Base-by-base conservation (phyloP, 2,888 invertebrate genomes). In the Temnothorax ravouxi region DNA sequence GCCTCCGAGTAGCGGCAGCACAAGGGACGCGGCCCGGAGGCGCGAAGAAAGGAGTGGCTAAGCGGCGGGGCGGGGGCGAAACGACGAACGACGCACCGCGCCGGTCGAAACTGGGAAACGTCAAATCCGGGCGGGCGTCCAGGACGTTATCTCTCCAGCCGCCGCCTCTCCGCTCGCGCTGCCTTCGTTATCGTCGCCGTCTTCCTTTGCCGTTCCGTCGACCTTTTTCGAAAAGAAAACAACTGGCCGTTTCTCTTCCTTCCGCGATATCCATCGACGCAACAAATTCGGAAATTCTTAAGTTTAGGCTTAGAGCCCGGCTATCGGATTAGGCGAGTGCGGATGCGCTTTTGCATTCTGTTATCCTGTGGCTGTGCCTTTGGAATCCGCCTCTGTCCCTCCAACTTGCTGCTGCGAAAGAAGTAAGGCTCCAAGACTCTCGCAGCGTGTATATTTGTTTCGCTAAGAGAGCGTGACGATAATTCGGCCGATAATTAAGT, bases 1-100 rank as follows among this genome's bases (percentile, higher is more conserved):
- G 89, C 88, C 87, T 83, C 92, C 92, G 86, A 89, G 82, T 79
- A 80, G 89, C 74, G 92, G 93, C 92, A 92, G 91, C 92, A 92
- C 90, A 13, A 34, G 54, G 18, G 25, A 64, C 9, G 38, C 11
- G 34, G 25, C 21, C 21, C 9, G 47, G 47, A 29, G 41, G 25
- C 25, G 25, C 6, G 25, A 21, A 15, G 47, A 64, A 34, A 52
- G 50, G 29, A 25, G 6, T 5, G 52, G 38, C 4, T 15, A 1
- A 15, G 29, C 15, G 44, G 52, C 29, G 29, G 41, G 41, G 8
- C 4, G 54, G 38, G 11, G 64, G 38, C 66, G 52, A 41, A 13
- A 25, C 34, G 67, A 54, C 34, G 34, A 4, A 34, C 34, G 29
- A 29, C 79, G 83, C 72, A 82, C 79, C 29, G 79, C 84, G 80